Evolutionary conservation across 2,888 invertebrate species (phyloP).

Genomic region (Megaustenia siamemsis): DNA sequence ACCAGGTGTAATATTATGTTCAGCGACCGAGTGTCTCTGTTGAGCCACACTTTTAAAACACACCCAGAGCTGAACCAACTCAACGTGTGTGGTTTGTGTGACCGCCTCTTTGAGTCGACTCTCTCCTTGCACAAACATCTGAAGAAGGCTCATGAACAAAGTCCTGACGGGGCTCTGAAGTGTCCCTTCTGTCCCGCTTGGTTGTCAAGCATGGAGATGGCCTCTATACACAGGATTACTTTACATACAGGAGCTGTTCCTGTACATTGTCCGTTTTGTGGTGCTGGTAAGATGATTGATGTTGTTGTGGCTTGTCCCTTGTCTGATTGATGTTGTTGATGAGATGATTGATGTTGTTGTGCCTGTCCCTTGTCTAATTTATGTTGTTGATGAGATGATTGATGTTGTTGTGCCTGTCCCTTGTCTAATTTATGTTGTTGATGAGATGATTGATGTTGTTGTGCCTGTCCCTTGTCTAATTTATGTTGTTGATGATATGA

Average conservation of each 20-base stretch:
- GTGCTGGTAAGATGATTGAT: constrained; percentile 37
- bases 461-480: no score
- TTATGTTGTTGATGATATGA: no score
- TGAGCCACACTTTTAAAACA: constrained; percentile 46
- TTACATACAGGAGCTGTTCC: constrained; percentile 49
- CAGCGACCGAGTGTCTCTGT: constrained; percentile 37
- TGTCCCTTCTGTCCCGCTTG: constrained; percentile 53
- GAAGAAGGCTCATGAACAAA: constrained; percentile 49
- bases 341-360: no score
- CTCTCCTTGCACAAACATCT: constrained; percentile 43
- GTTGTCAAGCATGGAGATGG: constrained; percentile 51
- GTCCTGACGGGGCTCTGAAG: constrained; percentile 35
- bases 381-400: no score
- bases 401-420: no score
- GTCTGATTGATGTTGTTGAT: no score
- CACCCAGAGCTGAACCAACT: constrained; percentile 51
- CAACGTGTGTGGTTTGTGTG: constrained; percentile 52
- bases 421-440: no score
- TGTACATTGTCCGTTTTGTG: constrained; percentile 53
- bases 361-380: no score
- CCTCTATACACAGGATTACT: constrained; percentile 40
- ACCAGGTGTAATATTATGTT: constrained; percentile 46
- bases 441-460: no score
- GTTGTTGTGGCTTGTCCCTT: no score
- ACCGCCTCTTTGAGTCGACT: constrained; percentile 37